These are phyloP conservation scores for Glaucidium brasilianum DNA, from an alignment of 2,113 vertebrate species.

Conservation along the genomic window DNA sequence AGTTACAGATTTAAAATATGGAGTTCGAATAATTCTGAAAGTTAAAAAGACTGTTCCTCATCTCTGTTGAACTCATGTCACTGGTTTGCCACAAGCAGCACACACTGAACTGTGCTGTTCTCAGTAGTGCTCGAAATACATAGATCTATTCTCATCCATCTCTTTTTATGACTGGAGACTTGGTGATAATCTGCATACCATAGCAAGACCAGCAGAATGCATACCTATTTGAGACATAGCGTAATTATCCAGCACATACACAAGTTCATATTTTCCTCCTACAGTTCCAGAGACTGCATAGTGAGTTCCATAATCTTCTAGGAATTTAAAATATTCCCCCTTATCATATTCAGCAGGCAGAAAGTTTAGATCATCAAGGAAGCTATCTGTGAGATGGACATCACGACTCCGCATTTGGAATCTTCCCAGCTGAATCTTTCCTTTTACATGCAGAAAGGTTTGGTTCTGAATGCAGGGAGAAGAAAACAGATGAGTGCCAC, in stretches of 20 bases:
- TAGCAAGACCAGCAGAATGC: background rate
- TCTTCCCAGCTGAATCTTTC: constrained; percentile 80
- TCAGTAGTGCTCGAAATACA: background rate
- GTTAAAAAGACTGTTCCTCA: background rate
- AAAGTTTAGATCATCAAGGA: constrained; percentile 77
- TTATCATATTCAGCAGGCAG: constrained; percentile 85
- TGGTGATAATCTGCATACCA: background rate
- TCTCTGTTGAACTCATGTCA: background rate
- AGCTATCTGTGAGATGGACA: constrained; percentile 70
- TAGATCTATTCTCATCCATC: background rate
- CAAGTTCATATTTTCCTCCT: constrained; percentile 87
- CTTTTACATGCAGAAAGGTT: constrained; percentile 79
- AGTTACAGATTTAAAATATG: background rate
- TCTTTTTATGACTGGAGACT: background rate
- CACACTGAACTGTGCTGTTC: background rate
- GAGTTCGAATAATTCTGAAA: background rate
- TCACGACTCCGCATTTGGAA: constrained; percentile 80
- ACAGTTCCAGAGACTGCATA: constrained; percentile 82
- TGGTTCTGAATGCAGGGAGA: constrained; percentile 50
- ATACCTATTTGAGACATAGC: constrained; percentile 73
- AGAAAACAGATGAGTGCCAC: constrained; percentile 7
- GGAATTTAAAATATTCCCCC: constrained; percentile 87
- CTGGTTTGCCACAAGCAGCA: background rate
- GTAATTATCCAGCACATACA: constrained; percentile 84
- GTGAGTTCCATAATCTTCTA: constrained; percentile 92